These are phyloP conservation scores for Mercenaria mercenaria DNA, from an alignment of 1,140 invertebrate species.

Conservation along the genomic window DNA sequence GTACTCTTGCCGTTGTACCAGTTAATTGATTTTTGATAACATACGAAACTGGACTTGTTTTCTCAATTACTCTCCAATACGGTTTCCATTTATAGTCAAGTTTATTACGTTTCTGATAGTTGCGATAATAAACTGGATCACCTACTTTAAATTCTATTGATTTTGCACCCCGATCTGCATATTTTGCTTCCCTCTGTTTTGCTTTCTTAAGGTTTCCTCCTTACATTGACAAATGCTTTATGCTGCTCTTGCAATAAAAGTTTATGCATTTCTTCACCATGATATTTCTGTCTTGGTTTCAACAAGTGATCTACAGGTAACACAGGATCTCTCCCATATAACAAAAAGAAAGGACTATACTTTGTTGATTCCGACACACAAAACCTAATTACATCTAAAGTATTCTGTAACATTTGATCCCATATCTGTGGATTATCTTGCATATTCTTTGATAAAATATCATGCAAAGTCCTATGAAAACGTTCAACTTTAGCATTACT, in stretches of 20 bases:
- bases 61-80: slow-evolving; percentile 8
- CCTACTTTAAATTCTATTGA: not conserved
- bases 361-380: slow-evolving; percentile 34
- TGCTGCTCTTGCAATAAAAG: slow-evolving; percentile 52
- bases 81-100: slow-evolving; percentile 37
- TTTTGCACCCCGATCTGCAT: slow-evolving; percentile 39
- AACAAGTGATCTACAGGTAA: slow-evolving; percentile 38
- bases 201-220: not conserved
- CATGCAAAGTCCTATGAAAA: slow-evolving; percentile 65
- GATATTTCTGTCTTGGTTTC: slow-evolving; percentile 51
- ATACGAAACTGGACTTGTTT: not conserved
- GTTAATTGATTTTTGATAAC: not conserved
- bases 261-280: slow-evolving; percentile 40
- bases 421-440: slow-evolving; percentile 40
- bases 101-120: slow-evolving; percentile 36
- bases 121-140: slow-evolving; percentile 61
- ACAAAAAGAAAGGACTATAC: slow-evolving; percentile 24
- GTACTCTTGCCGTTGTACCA: not conserved
- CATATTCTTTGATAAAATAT: slow-evolving; percentile 66
- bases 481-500: slow-evolving; percentile 64
- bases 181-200: slow-evolving; percentile 28
- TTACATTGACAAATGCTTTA: no score
- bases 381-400: slow-evolving; percentile 41
- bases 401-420: slow-evolving; percentile 58
- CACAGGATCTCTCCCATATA: slow-evolving; percentile 35